phyloP scores from a whole-genome alignment of 2,888 invertebrate genomes.

The Drosophila austrosaltans region DNA sequence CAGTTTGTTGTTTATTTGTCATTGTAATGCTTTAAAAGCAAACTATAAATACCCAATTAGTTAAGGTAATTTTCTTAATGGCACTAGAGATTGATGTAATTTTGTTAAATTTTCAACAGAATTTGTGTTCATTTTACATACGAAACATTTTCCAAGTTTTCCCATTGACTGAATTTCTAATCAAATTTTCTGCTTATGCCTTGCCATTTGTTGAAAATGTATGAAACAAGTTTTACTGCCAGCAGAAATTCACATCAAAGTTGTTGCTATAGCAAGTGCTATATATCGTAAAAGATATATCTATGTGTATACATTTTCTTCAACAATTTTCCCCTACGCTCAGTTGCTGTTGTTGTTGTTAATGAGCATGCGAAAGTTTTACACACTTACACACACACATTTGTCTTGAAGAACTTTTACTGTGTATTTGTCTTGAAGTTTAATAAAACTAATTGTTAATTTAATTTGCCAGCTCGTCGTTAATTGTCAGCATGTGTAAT shows the following conservation, averaged over 20 bases:
- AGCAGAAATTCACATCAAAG: constrained; percentile 35
- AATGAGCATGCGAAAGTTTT: constrained; percentile 75
- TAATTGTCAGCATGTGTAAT: constrained; percentile 82
- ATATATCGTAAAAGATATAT: no score
- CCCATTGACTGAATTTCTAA: constrained; percentile 46
- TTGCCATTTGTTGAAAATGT: constrained; percentile 33
- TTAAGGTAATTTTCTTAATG: constrained; percentile 69
- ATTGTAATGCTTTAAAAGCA: constrained; percentile 13
- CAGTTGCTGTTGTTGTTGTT: constrained; percentile 59
- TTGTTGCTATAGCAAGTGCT: background rate
- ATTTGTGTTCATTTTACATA: background rate
- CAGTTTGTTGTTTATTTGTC: constrained; percentile 36
- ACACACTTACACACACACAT: constrained; percentile 22
- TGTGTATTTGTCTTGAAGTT: constrained; percentile 63
- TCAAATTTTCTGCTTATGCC: constrained; percentile 59
- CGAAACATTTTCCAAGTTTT: constrained; percentile 28
- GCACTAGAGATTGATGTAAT: constrained; percentile 49
- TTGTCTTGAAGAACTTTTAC: constrained; percentile 49
- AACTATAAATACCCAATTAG: constrained; percentile 76
- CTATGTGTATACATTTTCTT: constrained; percentile 1
- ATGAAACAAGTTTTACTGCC: constrained; percentile 62
- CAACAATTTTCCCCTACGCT: background rate
- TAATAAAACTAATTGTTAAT: constrained; percentile 83
- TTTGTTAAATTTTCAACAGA: constrained; percentile 27
- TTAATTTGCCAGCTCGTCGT: constrained; percentile 81